These are phyloP conservation scores for Drosophila orena DNA, from an alignment of 1,140 invertebrate species.

Conservation along the genomic window DNA sequence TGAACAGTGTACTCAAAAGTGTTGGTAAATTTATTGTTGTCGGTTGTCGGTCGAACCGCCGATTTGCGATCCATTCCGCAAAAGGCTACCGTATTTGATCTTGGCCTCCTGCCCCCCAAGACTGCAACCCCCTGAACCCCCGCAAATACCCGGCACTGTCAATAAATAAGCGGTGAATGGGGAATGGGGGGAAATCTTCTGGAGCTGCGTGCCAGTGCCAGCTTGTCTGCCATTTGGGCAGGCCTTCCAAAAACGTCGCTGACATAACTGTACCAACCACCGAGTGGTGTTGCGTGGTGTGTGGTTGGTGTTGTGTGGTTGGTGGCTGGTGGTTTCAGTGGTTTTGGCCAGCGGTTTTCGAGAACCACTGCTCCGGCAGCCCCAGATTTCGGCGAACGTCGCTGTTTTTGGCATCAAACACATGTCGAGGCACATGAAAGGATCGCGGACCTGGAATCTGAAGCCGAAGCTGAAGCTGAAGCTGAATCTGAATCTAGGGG, in stretches of 20 bases:
- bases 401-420: constrained; percentile 81
- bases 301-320: constrained; percentile 10
- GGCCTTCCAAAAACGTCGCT: constrained; percentile 77
- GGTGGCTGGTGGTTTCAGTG: constrained; percentile 2
- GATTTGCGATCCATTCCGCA: constrained; percentile 64
- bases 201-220: constrained; percentile 68
- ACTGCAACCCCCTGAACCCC: not conserved
- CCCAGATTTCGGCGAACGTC: constrained; percentile 73
- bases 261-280: constrained; percentile 75
- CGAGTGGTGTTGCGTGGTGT: constrained; percentile 45
- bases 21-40: constrained; percentile 82
- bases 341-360: constrained; percentile 5
- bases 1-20: constrained; percentile 44
- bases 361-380: constrained; percentile 62
- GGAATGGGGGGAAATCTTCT: constrained; percentile 12
- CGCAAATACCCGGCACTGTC: constrained; percentile 24
- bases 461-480: constrained; percentile 19
- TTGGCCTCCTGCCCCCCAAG: constrained; percentile 20
- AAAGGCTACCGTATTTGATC: constrained; percentile 79
- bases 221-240: constrained; percentile 76
- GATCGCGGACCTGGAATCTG: constrained; percentile 39
- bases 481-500: constrained; percentile 1
- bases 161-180: not conserved
- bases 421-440: constrained; percentile 80
- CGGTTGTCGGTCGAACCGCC: constrained; percentile 51